phyloP scores from a whole-genome alignment of 2,797 vertebrate species.

The Pseudomugil tenellus region DNA sequence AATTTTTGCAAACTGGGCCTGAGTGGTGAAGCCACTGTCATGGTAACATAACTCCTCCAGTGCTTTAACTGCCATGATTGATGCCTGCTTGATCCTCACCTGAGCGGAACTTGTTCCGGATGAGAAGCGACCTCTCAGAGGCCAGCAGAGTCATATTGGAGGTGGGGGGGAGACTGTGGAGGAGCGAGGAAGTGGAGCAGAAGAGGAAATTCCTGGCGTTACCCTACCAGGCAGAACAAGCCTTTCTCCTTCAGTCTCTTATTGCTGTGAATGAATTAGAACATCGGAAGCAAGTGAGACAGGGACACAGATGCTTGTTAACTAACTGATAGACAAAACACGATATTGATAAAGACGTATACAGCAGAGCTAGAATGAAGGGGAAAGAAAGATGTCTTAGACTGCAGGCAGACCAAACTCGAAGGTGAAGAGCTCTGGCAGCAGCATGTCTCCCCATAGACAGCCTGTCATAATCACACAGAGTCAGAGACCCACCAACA shows the following conservation, averaged over 20 bases:
- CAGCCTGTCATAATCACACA: constrained; percentile 69
- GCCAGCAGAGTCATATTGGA: constrained; percentile 88
- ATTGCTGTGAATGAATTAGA: constrained; percentile 36
- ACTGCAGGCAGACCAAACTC: constrained; percentile 52
- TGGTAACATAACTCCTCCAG: constrained; percentile 12
- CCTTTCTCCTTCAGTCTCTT: constrained; percentile 66
- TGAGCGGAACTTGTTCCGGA: constrained; percentile 93
- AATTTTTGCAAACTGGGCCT: constrained; percentile 32
- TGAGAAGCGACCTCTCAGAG: constrained; percentile 91
- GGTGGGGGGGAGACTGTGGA: constrained; percentile 34
- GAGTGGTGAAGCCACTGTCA: constrained; percentile 22
- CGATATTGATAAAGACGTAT: constrained; percentile 61
- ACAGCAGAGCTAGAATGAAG: constrained; percentile 51
- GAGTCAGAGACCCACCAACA: constrained; percentile 59
- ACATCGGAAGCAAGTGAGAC: constrained; percentile 32
- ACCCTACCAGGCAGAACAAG: constrained; percentile 69
- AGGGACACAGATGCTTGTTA: constrained; percentile 67
- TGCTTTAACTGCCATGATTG: constrained; percentile 19
- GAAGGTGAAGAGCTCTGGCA: constrained; percentile 49
- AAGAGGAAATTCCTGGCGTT: constrained; percentile 66
- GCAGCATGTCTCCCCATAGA: constrained; percentile 64
- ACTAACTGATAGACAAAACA: constrained; percentile 64
- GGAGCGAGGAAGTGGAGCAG: constrained; percentile 50
- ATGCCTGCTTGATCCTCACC: constrained; percentile 79
- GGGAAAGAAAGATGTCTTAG: constrained; percentile 57